Conservation (phyloP, 2,797 vertebrate species). For the Sebastes trivittatus region DNA sequence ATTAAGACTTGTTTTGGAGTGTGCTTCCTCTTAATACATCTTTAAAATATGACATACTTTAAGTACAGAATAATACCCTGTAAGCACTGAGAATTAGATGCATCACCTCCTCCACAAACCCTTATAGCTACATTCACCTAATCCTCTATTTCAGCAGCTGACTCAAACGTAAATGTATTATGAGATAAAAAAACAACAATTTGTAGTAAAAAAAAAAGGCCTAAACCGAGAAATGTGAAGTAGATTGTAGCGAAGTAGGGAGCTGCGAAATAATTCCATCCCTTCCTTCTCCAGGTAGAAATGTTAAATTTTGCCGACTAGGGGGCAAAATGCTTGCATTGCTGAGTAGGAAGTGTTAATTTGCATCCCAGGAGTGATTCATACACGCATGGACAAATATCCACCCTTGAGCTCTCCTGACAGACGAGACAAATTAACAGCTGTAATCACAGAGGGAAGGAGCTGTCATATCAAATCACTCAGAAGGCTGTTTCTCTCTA, state of each 20-base stretch:
- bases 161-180: neutral
- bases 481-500: constrained; percentile 19
- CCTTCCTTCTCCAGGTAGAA: constrained; percentile 15
- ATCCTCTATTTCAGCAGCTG: neutral
- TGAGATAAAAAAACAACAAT: neutral
- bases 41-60: neutral
- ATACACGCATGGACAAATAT: constrained; percentile 56
- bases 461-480: constrained; percentile 65
- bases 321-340: constrained; percentile 15
- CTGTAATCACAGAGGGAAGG: constrained; percentile 67
- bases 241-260: neutral
- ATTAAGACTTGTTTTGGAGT: neutral
- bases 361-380: constrained; percentile 52
- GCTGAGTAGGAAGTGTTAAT: constrained; percentile 51
- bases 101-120: neutral
- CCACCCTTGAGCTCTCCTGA: constrained; percentile 58
- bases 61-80: neutral
- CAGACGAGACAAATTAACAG: constrained; percentile 74
- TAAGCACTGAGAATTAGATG: neutral
- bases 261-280: neutral
- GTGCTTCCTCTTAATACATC: neutral
- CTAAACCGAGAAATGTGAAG: neutral
- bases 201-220: neutral
- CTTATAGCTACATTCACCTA: neutral
- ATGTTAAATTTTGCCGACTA: constrained; percentile 35